Percentiles rank a stretch among this genome's conserved stretches.
Evolutionary conservation across 92 coral and sea anemone genomes (phyloP).

Genomic region (Anthopleura xanthogrammica): DNA sequence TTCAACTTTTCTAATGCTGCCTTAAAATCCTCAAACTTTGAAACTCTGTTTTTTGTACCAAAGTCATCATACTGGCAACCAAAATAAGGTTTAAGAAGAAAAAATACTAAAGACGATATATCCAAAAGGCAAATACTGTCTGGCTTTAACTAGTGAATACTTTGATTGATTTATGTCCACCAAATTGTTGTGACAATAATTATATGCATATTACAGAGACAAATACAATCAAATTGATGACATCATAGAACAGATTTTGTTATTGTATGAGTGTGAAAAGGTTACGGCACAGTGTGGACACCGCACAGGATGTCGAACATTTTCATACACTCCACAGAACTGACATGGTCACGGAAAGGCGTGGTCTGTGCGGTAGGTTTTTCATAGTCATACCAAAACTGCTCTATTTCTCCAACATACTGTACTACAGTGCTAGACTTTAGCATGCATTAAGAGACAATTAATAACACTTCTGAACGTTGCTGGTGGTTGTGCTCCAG

Average conservation of each 20-base stretch:
- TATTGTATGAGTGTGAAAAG: too few relatives aligned
- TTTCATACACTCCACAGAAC: too few relatives aligned
- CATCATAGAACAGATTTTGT: too few relatives aligned
- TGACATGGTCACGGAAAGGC: too few relatives aligned
- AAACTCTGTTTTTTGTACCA: neutral
- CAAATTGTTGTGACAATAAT: too few relatives aligned
- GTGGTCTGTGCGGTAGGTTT: too few relatives aligned
- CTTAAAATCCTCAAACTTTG: constrained; percentile 21
- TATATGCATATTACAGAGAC: too few relatives aligned
- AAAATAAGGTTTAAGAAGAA: neutral
- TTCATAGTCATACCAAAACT: neutral
- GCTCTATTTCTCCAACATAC: neutral
- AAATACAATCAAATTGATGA: too few relatives aligned
- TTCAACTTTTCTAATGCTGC: constrained; percentile 1
- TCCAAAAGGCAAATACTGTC: neutral
- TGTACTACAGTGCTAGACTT: constrained; percentile 11
- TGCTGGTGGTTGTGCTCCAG: constrained; percentile 94
- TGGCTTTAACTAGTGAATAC: neutral
- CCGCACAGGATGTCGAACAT: too few relatives aligned
- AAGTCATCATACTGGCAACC: constrained; percentile 12
- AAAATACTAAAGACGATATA: neutral
- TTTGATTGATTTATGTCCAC: too few relatives aligned
- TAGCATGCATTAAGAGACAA: constrained; percentile 56
- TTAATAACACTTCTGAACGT: constrained; percentile 67
- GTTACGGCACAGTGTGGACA: too few relatives aligned